Conservation (phyloP, 2,888 invertebrate species). For the Anagyrus pseudococci region DNA sequence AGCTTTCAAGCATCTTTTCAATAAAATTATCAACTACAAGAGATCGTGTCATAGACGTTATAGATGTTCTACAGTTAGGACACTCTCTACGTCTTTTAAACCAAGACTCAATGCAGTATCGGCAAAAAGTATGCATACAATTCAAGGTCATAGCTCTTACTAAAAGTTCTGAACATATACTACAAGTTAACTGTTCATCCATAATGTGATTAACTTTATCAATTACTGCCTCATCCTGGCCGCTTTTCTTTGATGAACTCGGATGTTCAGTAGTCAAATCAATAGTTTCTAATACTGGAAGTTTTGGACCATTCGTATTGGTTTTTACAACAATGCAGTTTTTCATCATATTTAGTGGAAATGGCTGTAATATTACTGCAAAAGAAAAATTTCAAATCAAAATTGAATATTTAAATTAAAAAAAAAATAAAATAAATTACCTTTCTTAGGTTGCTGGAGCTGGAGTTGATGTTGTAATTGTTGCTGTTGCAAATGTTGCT, state of each 20-base stretch:
- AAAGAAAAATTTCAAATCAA: background rate
- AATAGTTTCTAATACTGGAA: conserved; percentile 63
- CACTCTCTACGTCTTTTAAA: conserved; percentile 73
- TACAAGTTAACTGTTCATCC: conserved; percentile 77
- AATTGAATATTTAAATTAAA: background rate
- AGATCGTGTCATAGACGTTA: conserved; percentile 67
- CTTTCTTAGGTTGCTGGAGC: background rate
- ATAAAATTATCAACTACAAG: conserved; percentile 77
- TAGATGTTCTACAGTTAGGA: conserved; percentile 70
- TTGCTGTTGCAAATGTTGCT: conserved; percentile 4
- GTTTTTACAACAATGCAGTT: conserved; percentile 31
- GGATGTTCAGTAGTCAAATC: conserved; percentile 62
- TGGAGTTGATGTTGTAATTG: background rate
- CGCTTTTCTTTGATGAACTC: conserved; percentile 38
- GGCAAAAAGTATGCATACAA: conserved; percentile 80
- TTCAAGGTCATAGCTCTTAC: conserved; percentile 73
- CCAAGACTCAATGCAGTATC: conserved; percentile 75
- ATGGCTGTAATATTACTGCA: background rate
- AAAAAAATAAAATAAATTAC: background rate
- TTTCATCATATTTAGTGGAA: background rate
- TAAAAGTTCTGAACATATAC: conserved; percentile 78
- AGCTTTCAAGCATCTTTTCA: conserved; percentile 71
- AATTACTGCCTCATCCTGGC: conserved; percentile 42
- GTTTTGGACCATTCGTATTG: background rate
- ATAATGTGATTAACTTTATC: conserved; percentile 66